Evolutionary conservation across 1,140 invertebrate species (phyloP).

Genomic region (Drosophila triauraria): DNA sequence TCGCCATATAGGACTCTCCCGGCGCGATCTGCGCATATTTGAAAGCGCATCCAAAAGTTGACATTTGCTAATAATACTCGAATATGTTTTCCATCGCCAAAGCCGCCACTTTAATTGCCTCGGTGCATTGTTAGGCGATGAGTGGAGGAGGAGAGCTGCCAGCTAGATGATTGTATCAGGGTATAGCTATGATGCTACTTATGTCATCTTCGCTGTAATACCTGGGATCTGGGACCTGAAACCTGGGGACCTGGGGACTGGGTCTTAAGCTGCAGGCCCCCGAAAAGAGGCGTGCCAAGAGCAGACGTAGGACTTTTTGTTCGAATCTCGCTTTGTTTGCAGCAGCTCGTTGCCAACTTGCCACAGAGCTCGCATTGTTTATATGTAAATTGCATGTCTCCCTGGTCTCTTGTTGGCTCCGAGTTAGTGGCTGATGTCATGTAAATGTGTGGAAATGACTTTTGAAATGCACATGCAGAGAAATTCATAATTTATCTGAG

Average conservation of each 20-base stretch:
- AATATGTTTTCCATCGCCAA: conserved; percentile 34
- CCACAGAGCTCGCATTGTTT: conserved; percentile 62
- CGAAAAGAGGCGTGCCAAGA: conserved; percentile 55
- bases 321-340: conserved; percentile 36
- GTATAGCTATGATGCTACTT: conserved; percentile 48
- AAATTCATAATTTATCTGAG: conserved; percentile 39
- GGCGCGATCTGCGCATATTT: conserved; percentile 46
- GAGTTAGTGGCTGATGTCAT: conserved; percentile 29
- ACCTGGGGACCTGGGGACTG: background rate
- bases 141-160: conserved; percentile 8
- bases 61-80: conserved; percentile 65
- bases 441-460: conserved; percentile 54
- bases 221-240: conserved; percentile 27
- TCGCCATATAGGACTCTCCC: conserved; percentile 39
- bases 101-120: conserved; percentile 43
- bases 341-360: conserved; percentile 38
- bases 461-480: conserved; percentile 29
- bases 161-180: conserved; percentile 33
- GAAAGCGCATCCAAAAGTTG: conserved; percentile 53
- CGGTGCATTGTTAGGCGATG: conserved; percentile 50
- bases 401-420: background rate
- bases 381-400: conserved; percentile 49
- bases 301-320: conserved; percentile 62
- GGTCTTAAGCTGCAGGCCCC: background rate
- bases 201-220: conserved; percentile 60